Percentiles rank a stretch among this genome's conserved stretches.
Conservation (phyloP, 2,797 vertebrate genomes). For the Arvicola amphibius region DNA sequence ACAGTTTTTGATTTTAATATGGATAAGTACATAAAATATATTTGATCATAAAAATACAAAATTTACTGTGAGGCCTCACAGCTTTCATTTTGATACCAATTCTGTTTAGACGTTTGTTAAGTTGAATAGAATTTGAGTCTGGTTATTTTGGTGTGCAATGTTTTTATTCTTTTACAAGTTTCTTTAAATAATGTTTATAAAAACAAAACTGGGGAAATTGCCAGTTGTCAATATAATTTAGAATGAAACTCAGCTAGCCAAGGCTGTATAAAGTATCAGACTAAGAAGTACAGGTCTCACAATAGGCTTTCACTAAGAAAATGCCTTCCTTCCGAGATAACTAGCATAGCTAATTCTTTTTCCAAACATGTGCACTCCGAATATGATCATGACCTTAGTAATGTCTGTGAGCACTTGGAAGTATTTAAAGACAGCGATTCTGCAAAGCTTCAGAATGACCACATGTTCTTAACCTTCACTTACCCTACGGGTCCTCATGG, state of each 20-base stretch:
- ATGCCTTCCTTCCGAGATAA: not conserved
- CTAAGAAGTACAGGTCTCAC: not conserved
- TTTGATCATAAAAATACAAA: not conserved
- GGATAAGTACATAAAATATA: not conserved
- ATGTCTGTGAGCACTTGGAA: slow-evolving; percentile 1
- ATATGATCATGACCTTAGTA: not conserved
- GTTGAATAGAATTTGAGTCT: not conserved
- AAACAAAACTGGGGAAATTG: not conserved
- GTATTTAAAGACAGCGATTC: slow-evolving; percentile 52
- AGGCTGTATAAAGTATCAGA: not conserved
- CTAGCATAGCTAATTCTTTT: slow-evolving; percentile 27
- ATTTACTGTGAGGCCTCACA: not conserved
- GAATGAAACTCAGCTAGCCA: slow-evolving; percentile 14
- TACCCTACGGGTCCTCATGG: not conserved
- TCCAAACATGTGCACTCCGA: not conserved
- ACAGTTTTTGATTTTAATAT: not conserved
- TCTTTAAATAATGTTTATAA: not conserved
- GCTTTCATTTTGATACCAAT: not conserved
- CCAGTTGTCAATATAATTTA: not conserved
- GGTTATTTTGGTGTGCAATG: not conserved
- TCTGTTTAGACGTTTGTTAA: not conserved
- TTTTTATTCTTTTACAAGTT: not conserved
- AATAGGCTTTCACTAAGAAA: slow-evolving; percentile 25
- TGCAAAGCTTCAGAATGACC: slow-evolving; percentile 22
- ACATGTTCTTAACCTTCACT: not conserved